Evolutionary conservation across 2,888 invertebrate species (phyloP), one percentile per base, ranked within the genome.

Genomic region (Amitus sp.): DNA sequence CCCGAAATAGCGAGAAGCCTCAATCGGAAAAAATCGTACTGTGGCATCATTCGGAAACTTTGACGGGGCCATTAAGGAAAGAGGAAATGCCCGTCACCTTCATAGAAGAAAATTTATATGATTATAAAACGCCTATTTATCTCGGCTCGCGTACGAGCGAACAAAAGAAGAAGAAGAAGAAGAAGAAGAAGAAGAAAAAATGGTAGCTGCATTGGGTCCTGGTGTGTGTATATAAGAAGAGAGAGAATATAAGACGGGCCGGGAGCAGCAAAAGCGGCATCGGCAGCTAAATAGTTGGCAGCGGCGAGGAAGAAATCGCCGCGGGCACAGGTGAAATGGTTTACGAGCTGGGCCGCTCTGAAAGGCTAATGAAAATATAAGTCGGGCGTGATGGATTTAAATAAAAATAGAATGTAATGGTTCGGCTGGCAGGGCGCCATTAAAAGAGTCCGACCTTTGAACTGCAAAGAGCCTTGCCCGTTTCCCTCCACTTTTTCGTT

Each of bases 301-400:
- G 47, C 45, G 62, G 52, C 47, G 57, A 62, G 53, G 55, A 34
- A 60, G 60, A 54, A 45, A 54, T 56, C 50, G 71, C 73, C 69
- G 58, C 62, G 60, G 70, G 73, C 73, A 68, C 72, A 73, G 75
- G 72, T 74, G 75, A 73, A 74, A 67, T 69, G 66, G 66, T 74
- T 73, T 69, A 71, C 67, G 71, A 69, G 70, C 68, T 62, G 66
- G 61, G 47, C 58, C 70, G 66, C 50, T 48, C 60, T 73, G 72
- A 75, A 75, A 75, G 75, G 74, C 76, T 80, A 79, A 80, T 79
- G 79, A 80, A 81, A 80, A 81, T 80, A 80, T 81, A 80, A 80
- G 76, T 77, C 75, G 73, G 72, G 74, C 73, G 69, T 70, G 72
- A 73, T 74, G 75, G 72, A 75, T 77, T 76, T 71, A 69, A 76